Evolutionary conservation across 1,140 invertebrate genomes (phyloP).

Genomic region (Littorina saxatilis): DNA sequence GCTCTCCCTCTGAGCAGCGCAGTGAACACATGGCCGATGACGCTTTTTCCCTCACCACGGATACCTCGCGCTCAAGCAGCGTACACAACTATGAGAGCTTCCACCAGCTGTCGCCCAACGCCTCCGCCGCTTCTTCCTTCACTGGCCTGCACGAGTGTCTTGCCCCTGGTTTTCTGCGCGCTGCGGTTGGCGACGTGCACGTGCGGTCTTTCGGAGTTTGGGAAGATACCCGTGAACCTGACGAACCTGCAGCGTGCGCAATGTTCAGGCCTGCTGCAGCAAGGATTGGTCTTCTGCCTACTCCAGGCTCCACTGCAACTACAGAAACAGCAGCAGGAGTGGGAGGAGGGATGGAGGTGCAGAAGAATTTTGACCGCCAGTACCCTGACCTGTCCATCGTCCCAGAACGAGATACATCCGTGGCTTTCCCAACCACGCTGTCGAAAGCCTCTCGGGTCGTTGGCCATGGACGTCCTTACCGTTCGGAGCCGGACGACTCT

Average conservation of each 20-base stretch:
- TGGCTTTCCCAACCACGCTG: not conserved
- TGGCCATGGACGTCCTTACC: conserved; percentile 3
- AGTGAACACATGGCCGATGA: not conserved
- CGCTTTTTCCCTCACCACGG: not conserved
- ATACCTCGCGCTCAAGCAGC: conserved; percentile 9
- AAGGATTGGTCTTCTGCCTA: conserved; percentile 3
- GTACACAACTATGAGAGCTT: conserved; percentile 13
- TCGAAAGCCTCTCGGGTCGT: conserved; percentile 17
- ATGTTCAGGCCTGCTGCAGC: not conserved
- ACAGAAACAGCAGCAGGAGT: no score
- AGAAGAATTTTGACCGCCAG: not conserved
- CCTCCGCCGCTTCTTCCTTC: conserved; percentile 1
- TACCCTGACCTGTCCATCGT: conserved; percentile 22
- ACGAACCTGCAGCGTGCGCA: not conserved
- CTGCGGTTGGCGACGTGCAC: conserved; percentile 12
- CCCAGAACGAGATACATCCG: not conserved
- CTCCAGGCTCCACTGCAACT: not conserved
- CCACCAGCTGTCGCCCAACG: not conserved
- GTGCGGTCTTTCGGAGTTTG: not conserved
- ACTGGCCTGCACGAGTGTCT: conserved; percentile 24
- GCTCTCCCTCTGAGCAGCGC: conserved; percentile 1
- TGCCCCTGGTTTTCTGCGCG: conserved; percentile 29
- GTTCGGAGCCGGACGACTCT: not conserved
- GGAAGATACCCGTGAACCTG: not conserved
- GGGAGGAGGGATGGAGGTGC: not conserved